phyloP scores from a whole-genome alignment of 2,797 vertebrate genomes.

The Ispidina lecontei region DNA sequence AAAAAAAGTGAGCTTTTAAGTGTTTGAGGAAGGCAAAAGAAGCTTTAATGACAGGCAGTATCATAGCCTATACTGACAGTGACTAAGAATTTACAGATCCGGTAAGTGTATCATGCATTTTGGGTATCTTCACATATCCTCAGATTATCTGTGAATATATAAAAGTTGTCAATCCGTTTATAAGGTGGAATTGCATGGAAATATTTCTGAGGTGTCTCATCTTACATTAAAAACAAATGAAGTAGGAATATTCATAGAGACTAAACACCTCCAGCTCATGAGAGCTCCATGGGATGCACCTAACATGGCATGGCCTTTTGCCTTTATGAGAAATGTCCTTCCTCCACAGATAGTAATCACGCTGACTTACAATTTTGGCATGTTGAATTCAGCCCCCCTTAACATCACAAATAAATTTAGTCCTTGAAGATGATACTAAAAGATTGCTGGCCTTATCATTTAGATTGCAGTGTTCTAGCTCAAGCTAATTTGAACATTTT shows the following conservation, averaged over 20 bases:
- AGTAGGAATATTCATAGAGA: neutral
- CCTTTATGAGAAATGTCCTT: neutral
- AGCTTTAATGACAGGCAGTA: neutral
- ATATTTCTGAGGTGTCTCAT: neutral
- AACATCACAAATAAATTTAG: neutral
- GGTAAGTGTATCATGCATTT: neutral
- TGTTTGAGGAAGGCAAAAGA: neutral
- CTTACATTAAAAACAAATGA: neutral
- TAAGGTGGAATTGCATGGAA: neutral
- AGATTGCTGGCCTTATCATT: neutral
- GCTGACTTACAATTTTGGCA: neutral
- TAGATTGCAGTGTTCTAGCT: neutral
- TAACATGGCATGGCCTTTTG: neutral
- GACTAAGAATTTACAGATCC: neutral
- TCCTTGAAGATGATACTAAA: constrained; percentile 23
- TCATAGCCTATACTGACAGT: neutral
- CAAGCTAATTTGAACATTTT: neutral
- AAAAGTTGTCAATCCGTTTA: neutral
- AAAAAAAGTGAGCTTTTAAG: neutral
- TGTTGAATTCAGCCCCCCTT: neutral
- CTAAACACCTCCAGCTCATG: neutral
- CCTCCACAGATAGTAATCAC: neutral
- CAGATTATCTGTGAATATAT: neutral
- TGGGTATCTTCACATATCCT: neutral
- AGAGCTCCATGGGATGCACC: neutral